These are phyloP conservation scores for Astreopora myriophthalma DNA, from an alignment of 64 coral and sea anemone genomes.

Conservation along the genomic window DNA sequence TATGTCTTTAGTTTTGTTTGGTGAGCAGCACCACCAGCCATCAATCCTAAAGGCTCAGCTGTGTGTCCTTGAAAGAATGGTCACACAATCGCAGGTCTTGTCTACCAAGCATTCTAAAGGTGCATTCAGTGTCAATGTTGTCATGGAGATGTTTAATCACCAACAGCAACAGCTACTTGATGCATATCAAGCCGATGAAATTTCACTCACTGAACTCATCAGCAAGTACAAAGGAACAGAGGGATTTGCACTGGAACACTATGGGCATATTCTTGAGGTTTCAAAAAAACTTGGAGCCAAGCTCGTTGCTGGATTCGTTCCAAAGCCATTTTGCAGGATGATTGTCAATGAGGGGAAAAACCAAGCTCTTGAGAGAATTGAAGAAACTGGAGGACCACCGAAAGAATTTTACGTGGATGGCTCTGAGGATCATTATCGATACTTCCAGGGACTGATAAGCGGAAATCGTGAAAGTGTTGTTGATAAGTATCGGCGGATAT, in stretches of 20 bases:
- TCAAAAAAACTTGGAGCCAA: conserved; percentile 69
- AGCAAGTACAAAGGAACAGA: conserved; percentile 75
- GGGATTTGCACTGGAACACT: conserved; percentile 66
- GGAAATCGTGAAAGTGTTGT: conserved; percentile 68
- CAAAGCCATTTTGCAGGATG: conserved; percentile 65
- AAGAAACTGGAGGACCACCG: conserved; percentile 29
- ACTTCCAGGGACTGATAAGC: conserved; percentile 87
- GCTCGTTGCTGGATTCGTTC: conserved; percentile 81
- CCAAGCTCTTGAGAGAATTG: conserved; percentile 32
- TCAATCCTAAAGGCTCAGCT: conserved; percentile 80
- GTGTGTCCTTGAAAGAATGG: conserved; percentile 88
- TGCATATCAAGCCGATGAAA: conserved; percentile 73
- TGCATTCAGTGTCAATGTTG: conserved; percentile 26
- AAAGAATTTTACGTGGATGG: conserved; percentile 73
- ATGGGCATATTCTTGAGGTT: conserved; percentile 70
- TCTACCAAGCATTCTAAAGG: background rate
- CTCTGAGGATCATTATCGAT: conserved; percentile 82
- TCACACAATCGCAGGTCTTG: conserved; percentile 37
- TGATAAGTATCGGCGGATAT: conserved; percentile 83
- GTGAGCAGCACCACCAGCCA: conserved; percentile 81
- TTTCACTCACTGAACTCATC: conserved; percentile 63
- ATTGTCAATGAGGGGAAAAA: conserved; percentile 66
- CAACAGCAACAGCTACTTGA: conserved; percentile 76
- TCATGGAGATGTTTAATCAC: conserved; percentile 87
- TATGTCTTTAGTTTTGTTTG: conserved; percentile 76